Conservation (phyloP, 2,113 vertebrate genomes). For the Apodemus speciosus region DNA sequence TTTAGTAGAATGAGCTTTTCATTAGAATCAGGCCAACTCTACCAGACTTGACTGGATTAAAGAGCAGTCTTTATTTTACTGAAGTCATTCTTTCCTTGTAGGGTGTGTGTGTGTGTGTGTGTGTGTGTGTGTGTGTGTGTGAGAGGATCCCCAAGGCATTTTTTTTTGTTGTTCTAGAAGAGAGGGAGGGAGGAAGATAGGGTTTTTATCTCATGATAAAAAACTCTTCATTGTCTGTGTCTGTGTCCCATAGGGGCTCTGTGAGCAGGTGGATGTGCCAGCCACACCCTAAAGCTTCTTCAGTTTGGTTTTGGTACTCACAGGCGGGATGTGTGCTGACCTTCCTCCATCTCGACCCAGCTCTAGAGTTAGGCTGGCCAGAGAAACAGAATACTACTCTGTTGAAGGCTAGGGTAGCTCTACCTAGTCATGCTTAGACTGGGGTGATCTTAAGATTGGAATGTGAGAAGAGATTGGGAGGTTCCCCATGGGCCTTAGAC, state of each 20-base stretch:
- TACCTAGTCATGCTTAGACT: not conserved
- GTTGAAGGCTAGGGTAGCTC: not conserved
- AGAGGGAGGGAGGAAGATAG: not conserved
- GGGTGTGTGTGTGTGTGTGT: fast-evolving
- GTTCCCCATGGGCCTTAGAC: no score
- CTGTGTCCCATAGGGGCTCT: not conserved
- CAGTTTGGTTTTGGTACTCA: no score
- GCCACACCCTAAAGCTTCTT: not conserved
- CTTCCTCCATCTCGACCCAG: not conserved
- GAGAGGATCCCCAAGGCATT: not conserved
- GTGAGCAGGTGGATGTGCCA: no score
- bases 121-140: fast-evolving
- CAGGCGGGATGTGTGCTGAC: fast-evolving
- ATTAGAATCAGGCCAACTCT: not conserved
- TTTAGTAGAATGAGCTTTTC: not conserved
- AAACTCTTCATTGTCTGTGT: not conserved
- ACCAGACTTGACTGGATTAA: not conserved
- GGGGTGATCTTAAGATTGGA: not conserved
- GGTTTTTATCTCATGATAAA: no score
- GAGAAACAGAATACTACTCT: not conserved
- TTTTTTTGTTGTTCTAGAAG: not conserved
- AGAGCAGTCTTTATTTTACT: not conserved
- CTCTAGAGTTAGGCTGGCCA: not conserved
- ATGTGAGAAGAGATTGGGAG: not conserved
- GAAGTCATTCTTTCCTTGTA: not conserved